A percentile compares a stretch with the other conserved stretches of the same genome.
These are phyloP conservation scores for Peromyscus eremicus DNA, from an alignment of 2,797 vertebrate genomes.

Conservation along the genomic window DNA sequence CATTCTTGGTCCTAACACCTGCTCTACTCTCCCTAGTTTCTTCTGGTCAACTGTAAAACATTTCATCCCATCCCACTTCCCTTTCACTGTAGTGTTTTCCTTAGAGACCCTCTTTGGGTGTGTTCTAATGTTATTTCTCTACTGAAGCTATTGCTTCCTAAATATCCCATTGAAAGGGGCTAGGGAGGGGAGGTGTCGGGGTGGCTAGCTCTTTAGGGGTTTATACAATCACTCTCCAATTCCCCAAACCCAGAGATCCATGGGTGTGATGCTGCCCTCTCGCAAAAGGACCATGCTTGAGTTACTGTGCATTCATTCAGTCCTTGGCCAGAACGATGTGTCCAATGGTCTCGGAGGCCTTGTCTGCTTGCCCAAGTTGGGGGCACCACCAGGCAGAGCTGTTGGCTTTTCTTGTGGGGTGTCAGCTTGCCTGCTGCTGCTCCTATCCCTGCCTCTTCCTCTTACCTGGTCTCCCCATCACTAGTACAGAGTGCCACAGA, in stretches of 20 bases:
- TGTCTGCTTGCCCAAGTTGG: background rate
- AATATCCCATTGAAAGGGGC: background rate
- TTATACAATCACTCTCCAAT: background rate
- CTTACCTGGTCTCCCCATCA: background rate
- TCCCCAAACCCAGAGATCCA: background rate
- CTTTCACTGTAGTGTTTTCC: background rate
- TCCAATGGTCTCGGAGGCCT: background rate
- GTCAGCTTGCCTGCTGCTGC: background rate
- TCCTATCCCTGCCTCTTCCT: background rate
- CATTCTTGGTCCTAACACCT: background rate
- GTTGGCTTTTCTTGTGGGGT: background rate
- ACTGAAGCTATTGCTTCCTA: background rate
- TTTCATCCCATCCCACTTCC: background rate
- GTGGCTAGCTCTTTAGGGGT: background rate
- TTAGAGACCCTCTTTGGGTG: background rate
- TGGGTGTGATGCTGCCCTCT: background rate
- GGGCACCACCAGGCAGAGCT: background rate
- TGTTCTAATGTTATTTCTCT: background rate
- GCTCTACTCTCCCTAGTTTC: fast-evolving
- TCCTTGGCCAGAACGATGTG: slow-evolving; percentile 9
- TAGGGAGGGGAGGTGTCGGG: too few species aligned
- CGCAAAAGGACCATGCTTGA: background rate
- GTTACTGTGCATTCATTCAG: background rate
- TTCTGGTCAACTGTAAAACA: background rate
- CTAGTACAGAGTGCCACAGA: background rate